Percentiles rank a stretch among this genome's conserved stretches.
Evolutionary conservation across 2,113 vertebrate species (phyloP).

Genomic region (Scytalopus superciliaris): DNA sequence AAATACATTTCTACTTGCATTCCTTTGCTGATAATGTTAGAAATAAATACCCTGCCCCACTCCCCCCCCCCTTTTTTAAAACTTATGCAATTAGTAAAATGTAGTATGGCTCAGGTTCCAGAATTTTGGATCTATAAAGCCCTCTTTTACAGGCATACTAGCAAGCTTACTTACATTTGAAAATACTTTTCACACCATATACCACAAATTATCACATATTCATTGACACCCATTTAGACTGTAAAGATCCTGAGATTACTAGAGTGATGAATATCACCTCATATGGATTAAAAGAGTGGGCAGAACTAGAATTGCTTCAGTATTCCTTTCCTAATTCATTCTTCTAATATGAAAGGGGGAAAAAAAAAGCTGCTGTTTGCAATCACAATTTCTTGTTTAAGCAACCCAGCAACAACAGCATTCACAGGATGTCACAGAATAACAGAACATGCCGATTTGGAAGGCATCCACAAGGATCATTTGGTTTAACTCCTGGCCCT

Average conservation of each 20-base stretch:
- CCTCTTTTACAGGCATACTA: background rate
- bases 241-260: background rate
- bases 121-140: background rate
- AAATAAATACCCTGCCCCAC: background rate
- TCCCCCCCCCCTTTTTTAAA: rapidly evolving
- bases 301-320: background rate
- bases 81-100: background rate
- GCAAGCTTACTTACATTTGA: background rate
- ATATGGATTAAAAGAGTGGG: background rate
- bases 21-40: background rate
- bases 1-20: background rate
- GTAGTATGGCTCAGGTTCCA: background rate
- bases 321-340: background rate
- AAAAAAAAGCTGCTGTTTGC: background rate
- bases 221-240: too few species aligned
- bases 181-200: background rate
- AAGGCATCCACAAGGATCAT: too few species aligned
- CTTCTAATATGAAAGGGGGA: background rate
- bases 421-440: too few species aligned
- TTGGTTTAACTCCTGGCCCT: too few species aligned
- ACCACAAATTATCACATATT: too few species aligned
- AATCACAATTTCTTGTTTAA: background rate
- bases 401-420: too few species aligned
- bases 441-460: too few species aligned
- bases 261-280: background rate